Conservation (phyloP, 1,140 invertebrate species). For the Bombus superbus region DNA sequence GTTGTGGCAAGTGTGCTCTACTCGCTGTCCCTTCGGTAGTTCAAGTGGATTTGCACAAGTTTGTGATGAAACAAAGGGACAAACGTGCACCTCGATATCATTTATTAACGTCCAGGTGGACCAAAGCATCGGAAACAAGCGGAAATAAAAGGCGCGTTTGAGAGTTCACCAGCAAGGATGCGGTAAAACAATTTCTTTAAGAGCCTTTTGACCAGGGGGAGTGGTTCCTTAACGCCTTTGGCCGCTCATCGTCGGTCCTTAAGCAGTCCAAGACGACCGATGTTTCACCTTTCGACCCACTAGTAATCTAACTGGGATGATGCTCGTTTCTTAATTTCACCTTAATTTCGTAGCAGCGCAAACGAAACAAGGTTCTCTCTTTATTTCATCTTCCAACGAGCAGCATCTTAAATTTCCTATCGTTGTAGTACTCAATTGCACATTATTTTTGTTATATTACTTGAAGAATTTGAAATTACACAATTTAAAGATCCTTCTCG, state of each 20-base stretch:
- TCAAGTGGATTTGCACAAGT: slow-evolving; percentile 62
- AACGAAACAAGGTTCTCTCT: no score
- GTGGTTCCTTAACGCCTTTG: slow-evolving; percentile 58
- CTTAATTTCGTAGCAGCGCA: neutral
- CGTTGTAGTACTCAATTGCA: no score
- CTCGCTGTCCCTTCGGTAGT: neutral
- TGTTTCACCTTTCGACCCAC: slow-evolving; percentile 38
- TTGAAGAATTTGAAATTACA: no score
- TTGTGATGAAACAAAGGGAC: slow-evolving; percentile 47
- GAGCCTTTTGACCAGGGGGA: slow-evolving; percentile 32
- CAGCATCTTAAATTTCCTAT: neutral
- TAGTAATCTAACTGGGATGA: slow-evolving; percentile 37
- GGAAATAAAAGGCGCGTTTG: slow-evolving; percentile 61
- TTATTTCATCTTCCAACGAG: neutral
- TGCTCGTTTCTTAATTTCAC: slow-evolving; percentile 55
- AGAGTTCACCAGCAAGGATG: slow-evolving; percentile 51
- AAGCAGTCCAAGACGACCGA: slow-evolving; percentile 51
- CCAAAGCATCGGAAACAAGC: slow-evolving; percentile 20
- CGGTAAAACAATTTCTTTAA: slow-evolving; percentile 69
- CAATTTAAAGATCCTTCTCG: no score
- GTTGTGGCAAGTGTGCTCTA: neutral
- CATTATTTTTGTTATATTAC: no score
- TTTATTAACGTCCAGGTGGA: slow-evolving; percentile 65
- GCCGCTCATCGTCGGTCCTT: slow-evolving; percentile 59
- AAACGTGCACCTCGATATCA: slow-evolving; percentile 52